These are phyloP conservation scores for Tapirus terrestris DNA, from an alignment of 2,113 vertebrate genomes.

Conservation along the genomic window DNA sequence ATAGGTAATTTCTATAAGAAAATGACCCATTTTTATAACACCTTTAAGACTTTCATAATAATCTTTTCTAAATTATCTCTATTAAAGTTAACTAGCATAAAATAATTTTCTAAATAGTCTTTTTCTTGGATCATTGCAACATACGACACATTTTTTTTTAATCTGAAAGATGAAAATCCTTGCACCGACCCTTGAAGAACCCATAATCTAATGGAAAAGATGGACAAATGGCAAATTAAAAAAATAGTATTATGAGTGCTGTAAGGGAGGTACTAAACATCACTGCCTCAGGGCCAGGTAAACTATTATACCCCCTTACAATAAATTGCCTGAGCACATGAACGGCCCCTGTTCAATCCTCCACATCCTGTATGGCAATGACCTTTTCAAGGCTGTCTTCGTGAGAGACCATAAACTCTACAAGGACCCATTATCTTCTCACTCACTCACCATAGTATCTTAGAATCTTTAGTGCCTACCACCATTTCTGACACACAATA, in stretches of 20 bases:
- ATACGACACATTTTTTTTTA: background rate
- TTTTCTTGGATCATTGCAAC: slow-evolving; percentile 25
- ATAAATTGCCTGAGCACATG: background rate
- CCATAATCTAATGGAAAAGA: background rate
- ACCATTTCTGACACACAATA: background rate
- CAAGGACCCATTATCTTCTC: background rate
- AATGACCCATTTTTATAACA: background rate
- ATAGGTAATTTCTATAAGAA: slow-evolving; percentile 18
- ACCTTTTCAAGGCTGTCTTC: background rate
- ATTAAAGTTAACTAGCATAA: background rate
- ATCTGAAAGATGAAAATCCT: background rate
- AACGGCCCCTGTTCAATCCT: background rate
- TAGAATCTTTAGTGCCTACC: background rate
- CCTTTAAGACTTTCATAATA: background rate
- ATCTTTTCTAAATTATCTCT: slow-evolving; percentile 24
- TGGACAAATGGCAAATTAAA: background rate
- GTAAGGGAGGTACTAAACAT: background rate
- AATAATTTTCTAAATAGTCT: slow-evolving; percentile 27
- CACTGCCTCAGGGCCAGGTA: background rate
- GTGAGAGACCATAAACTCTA: background rate
- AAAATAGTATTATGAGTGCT: background rate
- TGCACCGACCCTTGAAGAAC: background rate
- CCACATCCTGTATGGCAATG: background rate
- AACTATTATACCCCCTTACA: background rate
- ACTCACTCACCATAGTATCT: background rate